Evolutionary conservation across 2,888 invertebrate genomes (phyloP).

Genomic region (Noctua janthina): DNA sequence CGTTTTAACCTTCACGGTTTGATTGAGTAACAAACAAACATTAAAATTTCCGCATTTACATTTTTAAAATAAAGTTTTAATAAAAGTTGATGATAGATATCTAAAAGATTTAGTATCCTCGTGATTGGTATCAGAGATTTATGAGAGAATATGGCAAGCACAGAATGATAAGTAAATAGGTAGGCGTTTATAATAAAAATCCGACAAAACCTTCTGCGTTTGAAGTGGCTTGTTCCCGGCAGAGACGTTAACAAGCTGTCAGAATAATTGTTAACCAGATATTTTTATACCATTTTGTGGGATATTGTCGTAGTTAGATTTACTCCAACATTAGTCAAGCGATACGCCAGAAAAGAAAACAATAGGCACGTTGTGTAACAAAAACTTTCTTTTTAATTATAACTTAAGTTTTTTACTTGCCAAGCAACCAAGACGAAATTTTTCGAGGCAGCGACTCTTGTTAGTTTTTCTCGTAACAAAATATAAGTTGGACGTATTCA

Average conservation of each 20-base stretch:
- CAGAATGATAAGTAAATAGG: conserved; percentile 62
- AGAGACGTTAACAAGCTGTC: conserved; percentile 81
- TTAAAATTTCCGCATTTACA: neutral
- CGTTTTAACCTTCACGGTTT: neutral
- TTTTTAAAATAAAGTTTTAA: neutral
- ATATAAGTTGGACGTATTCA: conserved; percentile 72
- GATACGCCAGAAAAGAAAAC: neutral
- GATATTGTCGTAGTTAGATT: conserved; percentile 23
- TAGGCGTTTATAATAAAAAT: conserved; percentile 71
- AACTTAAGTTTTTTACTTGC: conserved; percentile 1
- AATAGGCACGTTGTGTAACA: neutral
- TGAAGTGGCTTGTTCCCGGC: conserved; percentile 78
- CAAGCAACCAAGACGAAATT: conserved; percentile 11
- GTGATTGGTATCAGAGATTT: conserved; percentile 24
- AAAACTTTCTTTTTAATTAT: conserved; percentile 12
- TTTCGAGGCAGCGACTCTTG: conserved; percentile 36
- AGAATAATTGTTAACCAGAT: conserved; percentile 66
- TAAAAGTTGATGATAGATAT: neutral
- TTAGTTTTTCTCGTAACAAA: conserved; percentile 64
- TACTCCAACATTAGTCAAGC: conserved; percentile 13
- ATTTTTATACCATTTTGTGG: conserved; percentile 51
- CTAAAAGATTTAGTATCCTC: conserved; percentile 13
- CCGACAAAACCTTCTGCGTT: conserved; percentile 76
- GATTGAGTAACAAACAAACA: conserved; percentile 9
- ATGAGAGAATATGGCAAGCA: conserved; percentile 47